Percentiles rank a stretch among this genome's conserved stretches.
These are phyloP conservation scores for Hypomesus transpacificus DNA, from an alignment of 2,113 vertebrate species.

Conservation along the genomic window DNA sequence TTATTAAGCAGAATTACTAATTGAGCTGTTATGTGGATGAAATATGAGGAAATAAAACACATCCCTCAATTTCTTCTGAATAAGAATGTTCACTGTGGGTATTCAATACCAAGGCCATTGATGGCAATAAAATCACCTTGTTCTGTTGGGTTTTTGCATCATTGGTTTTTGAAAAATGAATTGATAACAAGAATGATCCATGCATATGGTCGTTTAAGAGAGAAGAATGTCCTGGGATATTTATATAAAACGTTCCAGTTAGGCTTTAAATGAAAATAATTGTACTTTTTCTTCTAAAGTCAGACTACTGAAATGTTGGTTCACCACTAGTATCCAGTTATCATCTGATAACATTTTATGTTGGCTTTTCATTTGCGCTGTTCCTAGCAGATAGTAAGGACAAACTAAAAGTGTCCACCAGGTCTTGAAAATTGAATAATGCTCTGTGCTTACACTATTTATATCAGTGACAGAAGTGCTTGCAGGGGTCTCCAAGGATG, in stretches of 20 bases:
- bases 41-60: conserved; percentile 49
- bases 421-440: conserved; percentile 63
- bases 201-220: conserved; percentile 37
- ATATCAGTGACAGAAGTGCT: conserved; percentile 77
- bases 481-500: conserved; percentile 73
- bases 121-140: conserved; percentile 57
- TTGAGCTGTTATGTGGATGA: conserved; percentile 10
- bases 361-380: conserved; percentile 6
- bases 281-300: not conserved
- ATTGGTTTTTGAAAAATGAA: conserved; percentile 37
- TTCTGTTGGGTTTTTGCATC: conserved; percentile 37
- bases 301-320: not conserved
- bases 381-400: not conserved
- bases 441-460: conserved; percentile 75
- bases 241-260: conserved; percentile 34
- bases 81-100: conserved; percentile 72
- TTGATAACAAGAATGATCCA: conserved; percentile 56
- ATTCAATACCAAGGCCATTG: conserved; percentile 68
- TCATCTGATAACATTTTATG: not conserved
- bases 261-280: not conserved
- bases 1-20: too few species aligned
- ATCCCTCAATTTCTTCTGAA: conserved; percentile 58
- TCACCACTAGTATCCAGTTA: not conserved
- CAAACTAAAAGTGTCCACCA: conserved; percentile 21
- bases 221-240: conserved; percentile 7